Evolutionary conservation across 2,888 invertebrate genomes (phyloP), one percentile per base, ranked within the genome.

Genomic region (Lamellibrachia columna): DNA sequence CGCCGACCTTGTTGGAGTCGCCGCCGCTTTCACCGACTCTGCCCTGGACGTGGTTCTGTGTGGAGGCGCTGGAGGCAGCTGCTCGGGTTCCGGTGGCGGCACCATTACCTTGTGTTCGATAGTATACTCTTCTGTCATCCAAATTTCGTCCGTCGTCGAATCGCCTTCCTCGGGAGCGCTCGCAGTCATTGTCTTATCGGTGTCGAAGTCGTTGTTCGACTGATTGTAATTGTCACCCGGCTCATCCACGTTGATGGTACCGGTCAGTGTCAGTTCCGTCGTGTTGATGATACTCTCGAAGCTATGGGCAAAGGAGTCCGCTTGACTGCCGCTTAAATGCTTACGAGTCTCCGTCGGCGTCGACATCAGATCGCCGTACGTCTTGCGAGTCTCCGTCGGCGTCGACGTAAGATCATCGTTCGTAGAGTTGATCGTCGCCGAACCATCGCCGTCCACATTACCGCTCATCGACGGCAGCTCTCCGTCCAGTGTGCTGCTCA

Each of bases 401-500:
- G 93, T 94, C 75, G 75, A 75, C 75, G 28, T 53, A 40, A 91
- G 52, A 40, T 52, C 52, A 40, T 4, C 22, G 75, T 75, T 75
- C 22, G 75, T 75, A 15, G 22, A 6, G 22, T 75, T n/a, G 22
- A 22, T n/a, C 22, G 15, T 75, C 75, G 40, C 40, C 40, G 75
- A 75, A 15, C 15, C 6, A 22, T 75, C 75, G 22, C 75, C 75
- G 92, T 28, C 94, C 94, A 75, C 75, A n/a, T 75, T 75, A 22
- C 93, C 93, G 11, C 92, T 90, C 53, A 95, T 75, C 22, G 75
- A 75, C 75, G 75, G 75, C 15, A 75, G 94, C 91, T 96, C 95
- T 7, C 95, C 95, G 92, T 96, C 96, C 52, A 96, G 93, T 0
- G 95, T 96, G 93, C 96, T 96, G 94, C 95, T 96, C 93, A 96